Evolutionary conservation across 2,797 vertebrate species (phyloP), one percentile per base, ranked within the genome.

Genomic region (Malurus splendens): DNA sequence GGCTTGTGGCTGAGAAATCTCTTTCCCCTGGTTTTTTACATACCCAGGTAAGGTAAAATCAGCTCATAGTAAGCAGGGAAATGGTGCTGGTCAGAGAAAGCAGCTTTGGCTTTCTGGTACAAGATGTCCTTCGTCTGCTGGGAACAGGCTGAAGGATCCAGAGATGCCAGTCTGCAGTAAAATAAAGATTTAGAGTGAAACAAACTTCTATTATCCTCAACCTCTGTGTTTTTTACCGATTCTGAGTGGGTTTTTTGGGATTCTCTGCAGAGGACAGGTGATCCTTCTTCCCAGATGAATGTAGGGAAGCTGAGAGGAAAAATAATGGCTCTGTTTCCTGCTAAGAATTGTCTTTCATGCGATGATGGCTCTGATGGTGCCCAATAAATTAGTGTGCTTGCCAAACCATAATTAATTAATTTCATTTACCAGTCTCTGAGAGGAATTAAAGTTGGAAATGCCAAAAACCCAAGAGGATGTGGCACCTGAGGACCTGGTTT

Each of bases 41-140:
- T 85, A 98, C 97, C 94, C 32, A 97, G 91, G 51, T 96, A 97
- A 3, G 96, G 75, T 44, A 44, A 44, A 59, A 97, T 96, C 33
- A 62, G 92, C 11, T 9, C 2, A 11, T 95, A 95, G 67, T 97
- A 97, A 12, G 78, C 77, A 54, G 79, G 57, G 6, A 33, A 64
- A 32, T 4, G 30, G 3, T 1, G 73, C 48, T 84, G 71, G 70
- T 25, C 78, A 42, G 90, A 87, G 73, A 96, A 97, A 66, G 96
- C 92, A 1, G 9, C 1, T 9, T 59, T 92, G 62, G 97, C 97
- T 84, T 91, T 96, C 28, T 15, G 6, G 7, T 97, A 97, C 23
- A 97, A 85, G 25, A 92, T 7, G 10, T 85, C 56, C 81, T 97
- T 96, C 0, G 93, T 95, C 11, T 1, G 2, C 7, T 90, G 95